Evolutionary conservation across 2,888 invertebrate species (phyloP), one percentile per base, ranked within the genome.

Genomic region (Drosophila nr. perissopoda): DNA sequence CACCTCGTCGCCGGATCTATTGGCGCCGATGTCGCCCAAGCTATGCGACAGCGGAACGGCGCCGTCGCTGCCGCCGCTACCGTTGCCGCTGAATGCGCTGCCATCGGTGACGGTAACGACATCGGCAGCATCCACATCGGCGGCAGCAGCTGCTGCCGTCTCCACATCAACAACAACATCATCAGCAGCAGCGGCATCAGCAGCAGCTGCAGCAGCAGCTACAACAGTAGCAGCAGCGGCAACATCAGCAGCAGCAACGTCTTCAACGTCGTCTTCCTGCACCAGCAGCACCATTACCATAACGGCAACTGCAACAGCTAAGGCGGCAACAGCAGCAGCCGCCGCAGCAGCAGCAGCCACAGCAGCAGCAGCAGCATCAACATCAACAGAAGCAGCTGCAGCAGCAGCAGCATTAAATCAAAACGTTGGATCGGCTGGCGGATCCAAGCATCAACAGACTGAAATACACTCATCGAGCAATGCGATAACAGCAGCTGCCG

Each of bases 1-100:
- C 94, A 97, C 97, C 93, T 97, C 97, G 93, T 98, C 97, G 93
- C 97, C 97, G 93, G 97, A 97, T 94, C 95, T 96, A 90, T 94
- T 95, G 91, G 96, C 96, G 93, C 97, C 97, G 93, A 95, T 96
- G 93, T 97, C 97, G 93, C 97, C 97, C 93, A 96, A 96, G 94
- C 95, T 96, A 95, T 95, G 95, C 92, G 95, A 88, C 92, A 94
- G 90, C 72, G 87, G 88, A 36, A 76, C 86, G 52, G 83, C 78
- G 18, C 76, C 86, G 58, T 72, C 91, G 68, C 79, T 86, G 70
- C 79, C 88, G 76, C 81, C 87, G 46, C 10, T 34, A 34, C 63
- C 90, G 76, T 76, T 85, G 66, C 82, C 81, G 57, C 54, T 54
- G 38, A 38, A 38, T 54, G 57, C 79, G 21, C 40, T 77, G 66